Conservation (phyloP, 1,140 invertebrate species). For the Reticulitermes speratus region DNA sequence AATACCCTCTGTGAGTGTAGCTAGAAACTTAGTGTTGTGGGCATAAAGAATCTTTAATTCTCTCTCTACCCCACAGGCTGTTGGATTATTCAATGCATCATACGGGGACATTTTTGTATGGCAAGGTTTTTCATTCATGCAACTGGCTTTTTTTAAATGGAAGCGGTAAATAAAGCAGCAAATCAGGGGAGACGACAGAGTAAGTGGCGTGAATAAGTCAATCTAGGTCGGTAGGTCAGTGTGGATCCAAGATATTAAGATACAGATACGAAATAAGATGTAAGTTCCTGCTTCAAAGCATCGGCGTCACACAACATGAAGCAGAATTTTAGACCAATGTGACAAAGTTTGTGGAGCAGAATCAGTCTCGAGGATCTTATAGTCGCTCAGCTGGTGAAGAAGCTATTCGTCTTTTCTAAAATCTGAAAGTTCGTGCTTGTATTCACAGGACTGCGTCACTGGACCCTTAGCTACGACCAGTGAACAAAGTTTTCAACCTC, state of each 20-base stretch:
- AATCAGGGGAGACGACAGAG: background rate
- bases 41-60: conserved; percentile 17
- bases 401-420: too few species aligned
- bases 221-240: conserved; percentile 4
- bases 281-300: too few species aligned
- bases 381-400: too few species aligned
- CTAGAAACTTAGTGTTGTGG: background rate
- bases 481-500: too few species aligned
- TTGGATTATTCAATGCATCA: conserved; percentile 16
- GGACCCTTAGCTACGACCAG: too few species aligned
- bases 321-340: too few species aligned
- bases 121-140: conserved; percentile 11
- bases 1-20: background rate
- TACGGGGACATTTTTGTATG: conserved; percentile 12
- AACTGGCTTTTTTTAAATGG: background rate
- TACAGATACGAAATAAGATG: background rate
- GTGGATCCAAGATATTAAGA: background rate
- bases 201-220: background rate
- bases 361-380: too few species aligned
- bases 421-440: too few species aligned
- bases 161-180: background rate
- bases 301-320: too few species aligned
- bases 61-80: background rate
- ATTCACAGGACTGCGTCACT: too few species aligned
- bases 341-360: too few species aligned